Evolutionary conservation across 2,888 invertebrate genomes (phyloP).

Genomic region (Caenorhabditis sulstoni): DNA sequence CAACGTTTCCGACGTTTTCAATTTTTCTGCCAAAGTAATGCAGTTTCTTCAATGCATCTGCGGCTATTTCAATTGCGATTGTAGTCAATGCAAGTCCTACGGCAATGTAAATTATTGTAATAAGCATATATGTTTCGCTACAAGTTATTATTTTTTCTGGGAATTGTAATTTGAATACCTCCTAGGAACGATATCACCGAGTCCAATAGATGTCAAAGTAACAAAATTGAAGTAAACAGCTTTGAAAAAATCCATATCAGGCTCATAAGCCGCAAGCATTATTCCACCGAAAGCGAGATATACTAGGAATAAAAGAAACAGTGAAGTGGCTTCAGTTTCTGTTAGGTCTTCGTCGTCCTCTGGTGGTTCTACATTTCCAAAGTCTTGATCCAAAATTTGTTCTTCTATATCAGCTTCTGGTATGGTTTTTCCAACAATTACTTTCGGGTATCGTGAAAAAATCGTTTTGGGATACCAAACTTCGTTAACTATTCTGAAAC

Average conservation of each 20-base stretch:
- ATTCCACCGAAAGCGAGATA: slow-evolving; percentile 71
- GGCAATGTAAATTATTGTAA: slow-evolving; percentile 79
- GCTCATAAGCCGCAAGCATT: slow-evolving; percentile 75
- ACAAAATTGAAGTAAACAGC: slow-evolving; percentile 80
- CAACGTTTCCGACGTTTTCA: slow-evolving; percentile 78
- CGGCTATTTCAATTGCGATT: slow-evolving; percentile 80
- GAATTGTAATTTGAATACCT: no score
- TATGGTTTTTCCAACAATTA: slow-evolving; percentile 36
- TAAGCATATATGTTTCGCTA: slow-evolving; percentile 76
- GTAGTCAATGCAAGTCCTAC: slow-evolving; percentile 78
- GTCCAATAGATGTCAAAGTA: slow-evolving; percentile 77
- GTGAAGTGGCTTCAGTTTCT: slow-evolving; percentile 66
- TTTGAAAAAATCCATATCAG: slow-evolving; percentile 78
- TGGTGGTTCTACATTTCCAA: slow-evolving; percentile 25
- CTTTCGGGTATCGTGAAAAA: slow-evolving; percentile 45
- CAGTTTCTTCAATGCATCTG: slow-evolving; percentile 76
- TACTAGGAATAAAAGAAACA: slow-evolving; percentile 73
- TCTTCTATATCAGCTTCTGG: slow-evolving; percentile 58
- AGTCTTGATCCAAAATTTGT: slow-evolving; percentile 61
- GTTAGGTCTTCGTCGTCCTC: slow-evolving; percentile 59
- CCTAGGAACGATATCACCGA: slow-evolving; percentile 76
- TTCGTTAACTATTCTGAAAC: slow-evolving; percentile 40
- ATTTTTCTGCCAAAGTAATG: slow-evolving; percentile 80
- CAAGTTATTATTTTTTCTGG: slow-evolving; percentile 8
- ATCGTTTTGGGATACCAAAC: slow-evolving; percentile 32